Conservation (phyloP, 92 coral and sea anemone genomes). For the Epizoanthus fatuus region DNA sequence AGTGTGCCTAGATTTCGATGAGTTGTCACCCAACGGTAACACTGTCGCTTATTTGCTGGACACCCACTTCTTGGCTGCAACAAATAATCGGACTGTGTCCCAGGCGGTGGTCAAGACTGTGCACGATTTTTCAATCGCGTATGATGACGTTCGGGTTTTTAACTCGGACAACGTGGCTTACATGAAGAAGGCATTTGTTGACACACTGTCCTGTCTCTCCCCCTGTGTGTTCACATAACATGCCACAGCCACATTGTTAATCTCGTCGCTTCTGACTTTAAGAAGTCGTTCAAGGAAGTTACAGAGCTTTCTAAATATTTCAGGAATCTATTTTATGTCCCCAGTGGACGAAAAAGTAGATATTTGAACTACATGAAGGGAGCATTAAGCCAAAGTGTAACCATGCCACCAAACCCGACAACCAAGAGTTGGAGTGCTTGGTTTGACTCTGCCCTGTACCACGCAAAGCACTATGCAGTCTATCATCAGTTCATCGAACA, state of each 20-base stretch:
- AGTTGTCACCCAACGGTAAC: constrained; percentile 51
- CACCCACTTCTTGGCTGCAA: constrained; percentile 43
- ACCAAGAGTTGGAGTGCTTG: constrained; percentile 4
- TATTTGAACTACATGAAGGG: constrained; percentile 52
- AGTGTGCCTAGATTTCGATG: constrained; percentile 44
- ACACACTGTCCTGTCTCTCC: constrained; percentile 63
- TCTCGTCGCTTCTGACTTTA: constrained; percentile 69
- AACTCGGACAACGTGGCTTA: constrained; percentile 71
- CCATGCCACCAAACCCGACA: constrained; percentile 70
- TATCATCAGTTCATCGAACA: constrained; percentile 49
- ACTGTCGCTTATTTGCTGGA: constrained; percentile 56
- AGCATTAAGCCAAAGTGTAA: neutral
- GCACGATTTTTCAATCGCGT: constrained; percentile 57
- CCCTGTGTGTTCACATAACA: constrained; percentile 64
- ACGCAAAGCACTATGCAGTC: constrained; percentile 28
- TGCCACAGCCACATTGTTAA: constrained; percentile 76
- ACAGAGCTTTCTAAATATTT: constrained; percentile 67
- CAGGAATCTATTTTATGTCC: constrained; percentile 59
- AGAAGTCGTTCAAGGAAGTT: constrained; percentile 54
- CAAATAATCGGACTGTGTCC: constrained; percentile 62
- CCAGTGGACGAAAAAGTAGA: constrained; percentile 74
- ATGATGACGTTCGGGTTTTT: constrained; percentile 65
- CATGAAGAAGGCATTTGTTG: constrained; percentile 76
- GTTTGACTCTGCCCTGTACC: constrained; percentile 61
- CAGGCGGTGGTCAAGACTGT: constrained; percentile 63